Evolutionary conservation across 2,888 invertebrate genomes (phyloP).

Genomic region (Platycnemis pennipes): DNA sequence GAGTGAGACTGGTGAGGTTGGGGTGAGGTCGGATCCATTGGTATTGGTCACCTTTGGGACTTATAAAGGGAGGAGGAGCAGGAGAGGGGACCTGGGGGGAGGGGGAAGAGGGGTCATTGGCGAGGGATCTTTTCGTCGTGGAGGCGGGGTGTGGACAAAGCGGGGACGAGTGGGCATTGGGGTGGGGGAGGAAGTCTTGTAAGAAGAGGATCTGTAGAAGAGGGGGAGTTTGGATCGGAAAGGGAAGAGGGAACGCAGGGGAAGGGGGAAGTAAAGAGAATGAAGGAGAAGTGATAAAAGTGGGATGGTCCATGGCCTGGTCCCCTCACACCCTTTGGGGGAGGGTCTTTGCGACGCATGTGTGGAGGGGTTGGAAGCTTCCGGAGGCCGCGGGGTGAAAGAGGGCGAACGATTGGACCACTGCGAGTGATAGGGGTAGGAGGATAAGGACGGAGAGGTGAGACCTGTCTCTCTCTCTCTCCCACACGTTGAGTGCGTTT

Average conservation of each 20-base stretch:
- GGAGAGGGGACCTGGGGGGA: neutral
- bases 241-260: neutral
- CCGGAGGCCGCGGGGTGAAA: neutral
- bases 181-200: neutral
- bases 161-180: neutral
- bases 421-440: neutral
- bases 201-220: neutral
- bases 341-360: neutral
- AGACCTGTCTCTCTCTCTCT: neutral
- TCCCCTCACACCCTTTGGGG: slow-evolving; percentile 8
- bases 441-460: no score
- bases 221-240: no score
- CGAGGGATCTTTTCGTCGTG: neutral
- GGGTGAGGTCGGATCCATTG: neutral
- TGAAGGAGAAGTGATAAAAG: slow-evolving; percentile 42
- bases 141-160: neutral
- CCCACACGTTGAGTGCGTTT: neutral
- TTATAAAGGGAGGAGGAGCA: neutral
- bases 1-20: neutral
- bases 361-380: no score
- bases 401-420: neutral
- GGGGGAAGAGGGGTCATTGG: neutral
- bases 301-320: slow-evolving; percentile 13
- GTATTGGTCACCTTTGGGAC: slow-evolving; percentile 19
- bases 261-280: neutral